These are phyloP conservation scores for Anthrax anthrax DNA, from an alignment of 2,888 invertebrate species.

Conservation along the genomic window DNA sequence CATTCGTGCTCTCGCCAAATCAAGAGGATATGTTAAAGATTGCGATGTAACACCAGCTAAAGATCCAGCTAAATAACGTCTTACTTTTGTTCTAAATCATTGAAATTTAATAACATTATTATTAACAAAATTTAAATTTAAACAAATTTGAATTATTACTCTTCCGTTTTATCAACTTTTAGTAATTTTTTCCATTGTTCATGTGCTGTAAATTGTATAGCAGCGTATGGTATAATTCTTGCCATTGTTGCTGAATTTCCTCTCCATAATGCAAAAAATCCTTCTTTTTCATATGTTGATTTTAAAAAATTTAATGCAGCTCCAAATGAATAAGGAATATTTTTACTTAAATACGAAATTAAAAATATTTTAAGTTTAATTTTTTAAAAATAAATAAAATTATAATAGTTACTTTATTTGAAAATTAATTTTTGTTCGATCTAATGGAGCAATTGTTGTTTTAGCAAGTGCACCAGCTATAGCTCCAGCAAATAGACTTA, in stretches of 20 bases:
- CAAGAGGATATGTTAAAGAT: slow-evolving; percentile 87
- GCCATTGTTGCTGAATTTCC: slow-evolving; percentile 99
- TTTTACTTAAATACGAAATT: slow-evolving; percentile 31
- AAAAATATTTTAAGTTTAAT: not conserved
- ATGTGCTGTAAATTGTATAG: slow-evolving; percentile 93
- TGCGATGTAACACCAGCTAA: slow-evolving; percentile 93
- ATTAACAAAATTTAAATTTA: not conserved
- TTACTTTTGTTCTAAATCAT: slow-evolving; percentile 25
- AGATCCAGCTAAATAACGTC: slow-evolving; percentile 71
- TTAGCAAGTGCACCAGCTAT: slow-evolving; percentile 90
- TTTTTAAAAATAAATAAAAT: not conserved
- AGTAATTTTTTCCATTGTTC: slow-evolving; percentile 89
- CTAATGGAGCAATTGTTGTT: slow-evolving; percentile 91
- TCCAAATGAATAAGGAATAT: slow-evolving; percentile 54
- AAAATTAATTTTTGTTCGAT: slow-evolving; percentile 96
- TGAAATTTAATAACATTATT: not conserved
- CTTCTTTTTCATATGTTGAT: slow-evolving; percentile 57
- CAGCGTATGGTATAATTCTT: slow-evolving; percentile 90
- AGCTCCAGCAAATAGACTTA: slow-evolving; percentile 83
- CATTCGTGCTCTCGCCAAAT: slow-evolving; percentile 92
- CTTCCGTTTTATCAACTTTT: slow-evolving; percentile 47
- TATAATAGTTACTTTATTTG: slow-evolving; percentile 53
- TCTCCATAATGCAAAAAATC: slow-evolving; percentile 77
- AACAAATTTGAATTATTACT: slow-evolving; percentile 26
- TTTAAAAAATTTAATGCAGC: slow-evolving; percentile 56